phyloP scores from a whole-genome alignment of 2,888 invertebrate genomes.

The Tipula helvola region DNA sequence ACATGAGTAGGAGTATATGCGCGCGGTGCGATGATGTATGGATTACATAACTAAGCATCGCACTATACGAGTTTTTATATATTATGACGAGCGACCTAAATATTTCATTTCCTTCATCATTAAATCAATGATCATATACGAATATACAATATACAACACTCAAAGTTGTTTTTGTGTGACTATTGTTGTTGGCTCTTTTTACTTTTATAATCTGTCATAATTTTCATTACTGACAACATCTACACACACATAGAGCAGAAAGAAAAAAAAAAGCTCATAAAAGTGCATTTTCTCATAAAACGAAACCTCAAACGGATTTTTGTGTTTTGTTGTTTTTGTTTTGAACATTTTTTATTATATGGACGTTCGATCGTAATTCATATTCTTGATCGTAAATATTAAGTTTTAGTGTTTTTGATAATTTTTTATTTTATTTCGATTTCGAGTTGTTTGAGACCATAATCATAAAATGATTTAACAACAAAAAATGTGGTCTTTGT shows the following conservation, averaged over 20 bases:
- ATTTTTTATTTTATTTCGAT: background rate
- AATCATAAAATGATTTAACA: constrained; percentile 4
- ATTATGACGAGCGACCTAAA: background rate
- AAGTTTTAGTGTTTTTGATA: background rate
- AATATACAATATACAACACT: background rate
- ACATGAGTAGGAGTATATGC: background rate
- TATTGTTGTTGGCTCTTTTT: background rate
- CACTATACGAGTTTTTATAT: background rate
- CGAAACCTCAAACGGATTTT: background rate
- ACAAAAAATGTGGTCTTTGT: background rate
- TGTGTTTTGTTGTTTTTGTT: background rate
- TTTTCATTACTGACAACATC: background rate
- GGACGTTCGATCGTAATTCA: background rate
- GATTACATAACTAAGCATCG: background rate
- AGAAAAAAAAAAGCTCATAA: background rate
- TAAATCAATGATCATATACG: background rate
- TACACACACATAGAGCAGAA: background rate
- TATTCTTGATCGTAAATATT: background rate
- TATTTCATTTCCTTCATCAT: background rate
- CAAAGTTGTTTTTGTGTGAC: background rate
- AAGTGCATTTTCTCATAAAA: constrained; percentile 4
- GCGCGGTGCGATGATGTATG: background rate
- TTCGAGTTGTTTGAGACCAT: background rate
- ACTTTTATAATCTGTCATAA: background rate
- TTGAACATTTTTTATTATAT: background rate